Percentiles rank a stretch among this genome's conserved stretches.
Evolutionary conservation across 2,888 invertebrate species (phyloP).

Genomic region (Euproctis similis): DNA sequence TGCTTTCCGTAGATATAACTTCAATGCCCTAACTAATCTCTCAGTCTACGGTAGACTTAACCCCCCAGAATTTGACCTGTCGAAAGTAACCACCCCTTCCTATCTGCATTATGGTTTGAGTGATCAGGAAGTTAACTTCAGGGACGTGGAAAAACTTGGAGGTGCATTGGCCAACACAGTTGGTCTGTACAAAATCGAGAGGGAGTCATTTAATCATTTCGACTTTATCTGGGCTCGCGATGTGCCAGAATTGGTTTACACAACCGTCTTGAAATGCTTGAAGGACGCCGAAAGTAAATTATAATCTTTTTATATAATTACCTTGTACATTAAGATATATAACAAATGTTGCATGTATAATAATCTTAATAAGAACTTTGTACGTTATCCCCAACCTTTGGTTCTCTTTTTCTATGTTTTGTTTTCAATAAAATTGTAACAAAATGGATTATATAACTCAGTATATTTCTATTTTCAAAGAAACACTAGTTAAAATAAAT

Average conservation of each 20-base stretch:
- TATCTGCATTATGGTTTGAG: constrained; percentile 35
- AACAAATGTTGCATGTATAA: no score
- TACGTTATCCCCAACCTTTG: no score
- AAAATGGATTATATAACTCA: no score
- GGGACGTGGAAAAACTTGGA: constrained; percentile 27
- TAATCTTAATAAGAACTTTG: no score
- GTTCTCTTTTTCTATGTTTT: no score
- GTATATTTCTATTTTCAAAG: no score
- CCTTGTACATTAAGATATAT: no score
- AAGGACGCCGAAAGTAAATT: constrained; percentile 25
- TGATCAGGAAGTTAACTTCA: constrained; percentile 26
- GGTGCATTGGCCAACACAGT: constrained; percentile 23
- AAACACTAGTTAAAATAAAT: no score
- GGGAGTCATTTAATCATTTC: constrained; percentile 33
- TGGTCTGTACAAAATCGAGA: constrained; percentile 12
- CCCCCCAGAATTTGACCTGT: constrained; percentile 37
- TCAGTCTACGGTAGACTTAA: constrained; percentile 25
- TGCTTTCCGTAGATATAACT: constrained; percentile 37
- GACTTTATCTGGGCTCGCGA: constrained; percentile 41
- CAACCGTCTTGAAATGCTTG: constrained; percentile 23
- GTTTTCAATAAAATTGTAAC: no score
- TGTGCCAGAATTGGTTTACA: constrained; percentile 25
- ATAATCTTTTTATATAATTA: no score
- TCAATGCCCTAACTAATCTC: constrained; percentile 27
- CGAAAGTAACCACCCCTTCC: constrained; percentile 24